Evolutionary conservation across 2,888 invertebrate genomes (phyloP).

Genomic region (Brachylomia viminalis): DNA sequence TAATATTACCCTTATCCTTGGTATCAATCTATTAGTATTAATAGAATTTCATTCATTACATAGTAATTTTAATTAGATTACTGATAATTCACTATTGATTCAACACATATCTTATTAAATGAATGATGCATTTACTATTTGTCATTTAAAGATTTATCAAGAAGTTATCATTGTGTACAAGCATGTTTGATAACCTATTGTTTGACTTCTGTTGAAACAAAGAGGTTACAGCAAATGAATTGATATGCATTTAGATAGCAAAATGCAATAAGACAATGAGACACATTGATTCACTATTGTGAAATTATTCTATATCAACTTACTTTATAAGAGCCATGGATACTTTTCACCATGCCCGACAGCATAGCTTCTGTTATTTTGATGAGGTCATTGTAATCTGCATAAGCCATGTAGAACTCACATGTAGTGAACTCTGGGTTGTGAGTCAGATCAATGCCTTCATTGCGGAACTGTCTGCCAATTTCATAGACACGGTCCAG

Average conservation of each 20-base stretch:
- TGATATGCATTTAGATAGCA: constrained; percentile 17
- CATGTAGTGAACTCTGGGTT: constrained; percentile 99
- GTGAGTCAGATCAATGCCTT: constrained; percentile 99
- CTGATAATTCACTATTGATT: constrained; percentile 7
- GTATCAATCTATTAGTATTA: neutral
- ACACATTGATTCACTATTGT: constrained; percentile 10
- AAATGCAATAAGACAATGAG: constrained; percentile 21
- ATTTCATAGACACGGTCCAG: constrained; percentile 98
- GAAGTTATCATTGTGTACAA: constrained; percentile 31
- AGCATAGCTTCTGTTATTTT: constrained; percentile 97
- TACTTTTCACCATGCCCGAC: constrained; percentile 98
- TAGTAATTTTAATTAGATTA: constrained; percentile 1
- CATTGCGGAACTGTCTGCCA: constrained; percentile 98
- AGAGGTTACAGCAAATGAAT: constrained; percentile 12
- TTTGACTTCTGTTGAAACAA: constrained; percentile 29
- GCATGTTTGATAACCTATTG: constrained; percentile 52
- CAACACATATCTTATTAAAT: neutral
- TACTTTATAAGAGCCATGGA: constrained; percentile 97
- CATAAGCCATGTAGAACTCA: constrained; percentile 99
- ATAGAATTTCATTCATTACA: constrained; percentile 25
- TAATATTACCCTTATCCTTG: neutral
- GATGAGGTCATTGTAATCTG: constrained; percentile 99
- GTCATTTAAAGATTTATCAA: constrained; percentile 9
- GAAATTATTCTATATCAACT: constrained; percentile 53
- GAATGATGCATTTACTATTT: constrained; percentile 20